Percentiles rank a stretch among this genome's conserved stretches.
These are phyloP conservation scores for Catocala sponsa DNA, from an alignment of 2,888 invertebrate species.

Conservation along the genomic window DNA sequence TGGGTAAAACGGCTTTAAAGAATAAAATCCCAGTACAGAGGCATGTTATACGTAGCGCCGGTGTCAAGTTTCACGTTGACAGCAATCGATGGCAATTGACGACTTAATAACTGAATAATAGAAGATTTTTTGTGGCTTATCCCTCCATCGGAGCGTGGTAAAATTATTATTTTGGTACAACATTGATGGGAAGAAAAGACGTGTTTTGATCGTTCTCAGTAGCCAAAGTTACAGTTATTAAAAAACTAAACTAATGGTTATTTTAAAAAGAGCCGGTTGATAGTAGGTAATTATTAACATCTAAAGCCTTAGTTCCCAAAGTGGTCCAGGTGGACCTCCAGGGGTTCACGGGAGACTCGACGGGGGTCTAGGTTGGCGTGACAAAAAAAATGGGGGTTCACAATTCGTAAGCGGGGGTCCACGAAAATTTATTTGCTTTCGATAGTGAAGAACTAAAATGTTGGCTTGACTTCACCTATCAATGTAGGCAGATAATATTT, in stretches of 20 bases:
- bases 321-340: too few species aligned
- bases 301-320: too few species aligned
- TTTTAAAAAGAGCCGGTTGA: too few species aligned
- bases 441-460: too few species aligned
- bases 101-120: conserved; percentile 61
- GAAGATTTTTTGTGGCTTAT: conserved; percentile 48
- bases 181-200: conserved; percentile 32
- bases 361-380: too few species aligned
- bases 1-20: neutral
- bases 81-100: conserved; percentile 77
- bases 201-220: conserved; percentile 55
- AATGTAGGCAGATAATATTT: too few species aligned
- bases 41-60: conserved; percentile 17
- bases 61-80: conserved; percentile 65
- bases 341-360: too few species aligned
- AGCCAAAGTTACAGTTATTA: conserved; percentile 34
- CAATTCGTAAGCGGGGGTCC: too few species aligned
- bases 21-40: conserved; percentile 6
- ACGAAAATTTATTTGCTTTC: too few species aligned
- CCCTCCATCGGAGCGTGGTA: conserved; percentile 1
- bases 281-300: too few species aligned
- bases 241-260: neutral
- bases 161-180: conserved; percentile 44
- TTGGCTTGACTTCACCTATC: too few species aligned
- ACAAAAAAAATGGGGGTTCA: too few species aligned